These are phyloP conservation scores for Lepetodrilus schrolli DNA, from an alignment of 2,888 invertebrate genomes.

Conservation along the genomic window DNA sequence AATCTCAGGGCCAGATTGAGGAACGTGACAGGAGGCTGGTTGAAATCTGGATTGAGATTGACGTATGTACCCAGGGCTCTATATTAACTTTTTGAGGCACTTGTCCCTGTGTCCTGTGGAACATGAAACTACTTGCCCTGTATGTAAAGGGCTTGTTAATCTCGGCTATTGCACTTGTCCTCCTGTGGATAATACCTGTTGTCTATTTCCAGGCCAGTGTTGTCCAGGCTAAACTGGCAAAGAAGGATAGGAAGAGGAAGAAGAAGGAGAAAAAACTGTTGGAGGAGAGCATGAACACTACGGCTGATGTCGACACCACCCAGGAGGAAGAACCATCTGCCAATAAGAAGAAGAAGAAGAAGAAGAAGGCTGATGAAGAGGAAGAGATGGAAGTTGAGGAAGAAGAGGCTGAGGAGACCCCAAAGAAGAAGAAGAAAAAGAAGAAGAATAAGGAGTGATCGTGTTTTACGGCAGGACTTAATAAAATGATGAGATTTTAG, in stretches of 20 bases:
- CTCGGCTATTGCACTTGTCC: too few species aligned
- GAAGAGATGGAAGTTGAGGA: constrained; percentile 54
- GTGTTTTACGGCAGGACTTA: too few species aligned
- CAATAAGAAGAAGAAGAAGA: constrained; percentile 46
- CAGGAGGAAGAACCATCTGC: constrained; percentile 46
- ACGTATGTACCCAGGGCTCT: too few species aligned
- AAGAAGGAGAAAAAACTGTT: constrained; percentile 26
- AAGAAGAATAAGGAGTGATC: constrained; percentile 37
- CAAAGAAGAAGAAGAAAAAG: constrained; percentile 40
- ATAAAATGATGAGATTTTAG: too few species aligned
- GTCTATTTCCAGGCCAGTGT: constrained; percentile 57
- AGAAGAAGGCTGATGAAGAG: constrained; percentile 56
- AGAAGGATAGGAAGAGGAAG: constrained; percentile 49
- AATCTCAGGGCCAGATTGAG: background rate
- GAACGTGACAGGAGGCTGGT: too few species aligned
- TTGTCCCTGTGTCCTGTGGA: too few species aligned
- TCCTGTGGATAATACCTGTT: too few species aligned
- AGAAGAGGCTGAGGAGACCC: constrained; percentile 4
- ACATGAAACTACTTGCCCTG: too few species aligned
- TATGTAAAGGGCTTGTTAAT: too few species aligned
- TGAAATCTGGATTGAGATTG: too few species aligned
- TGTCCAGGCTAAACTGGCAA: constrained; percentile 52
- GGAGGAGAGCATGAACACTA: constrained; percentile 43
- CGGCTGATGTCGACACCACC: constrained; percentile 39
- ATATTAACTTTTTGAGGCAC: too few species aligned